Evolutionary conservation across 2,888 invertebrate genomes (phyloP).

Genomic region (Polymixis lichenea): DNA sequence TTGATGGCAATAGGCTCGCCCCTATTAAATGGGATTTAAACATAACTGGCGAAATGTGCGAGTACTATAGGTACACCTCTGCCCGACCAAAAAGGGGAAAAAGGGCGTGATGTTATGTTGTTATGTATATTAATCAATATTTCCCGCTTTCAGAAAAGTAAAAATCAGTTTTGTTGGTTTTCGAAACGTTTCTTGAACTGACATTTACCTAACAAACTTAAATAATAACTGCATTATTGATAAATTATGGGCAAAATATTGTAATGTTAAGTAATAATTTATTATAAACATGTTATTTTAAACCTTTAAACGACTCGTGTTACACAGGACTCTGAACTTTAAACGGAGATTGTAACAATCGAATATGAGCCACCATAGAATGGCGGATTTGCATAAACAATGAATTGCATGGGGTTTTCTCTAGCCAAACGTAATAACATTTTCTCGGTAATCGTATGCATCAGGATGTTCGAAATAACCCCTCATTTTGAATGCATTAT

Average conservation of each 20-base stretch:
- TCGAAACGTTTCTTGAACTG: neutral
- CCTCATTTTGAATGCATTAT: slow-evolving; percentile 73
- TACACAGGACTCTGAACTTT: slow-evolving; percentile 45
- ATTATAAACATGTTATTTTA: slow-evolving; percentile 25
- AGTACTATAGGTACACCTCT: too few species aligned
- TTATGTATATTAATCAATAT: too few species aligned
- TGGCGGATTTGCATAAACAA: slow-evolving; percentile 82
- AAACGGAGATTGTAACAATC: slow-evolving; percentile 64
- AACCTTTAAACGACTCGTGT: slow-evolving; percentile 19
- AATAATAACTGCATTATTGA: slow-evolving; percentile 9
- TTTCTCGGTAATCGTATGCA: slow-evolving; percentile 81
- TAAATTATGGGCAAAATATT: slow-evolving; percentile 7
- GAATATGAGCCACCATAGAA: slow-evolving; percentile 74
- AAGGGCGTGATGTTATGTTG: too few species aligned
- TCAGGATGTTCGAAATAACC: slow-evolving; percentile 82
- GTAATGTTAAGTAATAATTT: slow-evolving; percentile 21
- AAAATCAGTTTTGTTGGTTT: too few species aligned
- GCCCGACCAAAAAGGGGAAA: too few species aligned
- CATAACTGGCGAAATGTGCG: too few species aligned
- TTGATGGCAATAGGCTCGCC: too few species aligned
- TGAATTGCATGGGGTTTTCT: slow-evolving; percentile 82
- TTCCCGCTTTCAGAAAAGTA: neutral
- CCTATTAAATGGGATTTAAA: too few species aligned
- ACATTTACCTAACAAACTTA: neutral
- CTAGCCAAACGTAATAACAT: slow-evolving; percentile 72